Evolutionary conservation across 2,113 vertebrate genomes (phyloP), one percentile per base, ranked within the genome.

Genomic region (Raphicerus campestris): DNA sequence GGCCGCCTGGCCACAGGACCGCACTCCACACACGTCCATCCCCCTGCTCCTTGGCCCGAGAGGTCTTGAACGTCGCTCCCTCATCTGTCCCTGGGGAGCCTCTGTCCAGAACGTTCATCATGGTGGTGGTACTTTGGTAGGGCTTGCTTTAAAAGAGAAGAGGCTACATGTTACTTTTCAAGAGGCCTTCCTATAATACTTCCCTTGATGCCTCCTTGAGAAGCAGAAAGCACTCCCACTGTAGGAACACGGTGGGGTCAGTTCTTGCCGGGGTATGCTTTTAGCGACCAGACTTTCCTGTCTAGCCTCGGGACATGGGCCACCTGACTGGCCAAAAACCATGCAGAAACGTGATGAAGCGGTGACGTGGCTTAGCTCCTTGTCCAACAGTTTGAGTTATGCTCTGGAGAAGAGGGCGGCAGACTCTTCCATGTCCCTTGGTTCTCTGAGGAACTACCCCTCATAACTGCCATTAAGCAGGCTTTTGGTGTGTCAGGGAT

Each of bases 191-290:
- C 13, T 2, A 2, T 70, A 10, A 13, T 45, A 80, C 14, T 53
- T 53, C 47, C 28, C 28, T 58, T 20, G 56, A 75, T 45, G 10
- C 3, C 6, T 39, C 61, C 35, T 82, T n/a, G 51, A 78, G 89
- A 94, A 83, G 32, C 80, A 73, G 66, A 87, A 89, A 87, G 20
- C 14, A 24, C 60, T 30, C 42, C 82, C 30, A 20, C 49, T 55
- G 2, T 32, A 87, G 63, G 42, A 82, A 1, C 45, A 10, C 2
- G 30, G 15, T n/a, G 66, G 75, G 30, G 47, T 80, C 24, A 26
- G 22, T 61, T 32, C 55, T 73, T 78, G 32, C 28, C 39, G 9
- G 49, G 58, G 30, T 80, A 11, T 56, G 16, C 60, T 93, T 94
- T 66, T 55, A 55, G 75, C 73, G 1, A 85, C 22, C 45, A 5